Evolutionary conservation across 2,888 invertebrate genomes (phyloP).

Genomic region (Mystacides longicornis): DNA sequence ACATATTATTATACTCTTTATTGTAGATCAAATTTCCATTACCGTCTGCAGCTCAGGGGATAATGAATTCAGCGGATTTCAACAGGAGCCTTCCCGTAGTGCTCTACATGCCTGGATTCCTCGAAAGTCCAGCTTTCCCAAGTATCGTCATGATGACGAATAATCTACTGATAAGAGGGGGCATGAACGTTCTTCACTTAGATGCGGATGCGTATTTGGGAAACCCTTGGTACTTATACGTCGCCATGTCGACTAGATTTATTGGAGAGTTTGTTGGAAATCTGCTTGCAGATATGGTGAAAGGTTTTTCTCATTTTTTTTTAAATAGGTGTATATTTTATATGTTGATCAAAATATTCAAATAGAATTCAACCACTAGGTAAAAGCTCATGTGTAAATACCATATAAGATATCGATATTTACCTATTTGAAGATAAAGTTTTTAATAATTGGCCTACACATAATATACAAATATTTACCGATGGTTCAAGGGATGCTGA

Average conservation of each 20-base stretch:
- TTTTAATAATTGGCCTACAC: no score
- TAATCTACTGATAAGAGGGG: neutral
- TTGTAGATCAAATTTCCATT: neutral
- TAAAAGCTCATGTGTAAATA: no score
- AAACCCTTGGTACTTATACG: neutral
- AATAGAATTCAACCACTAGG: no score
- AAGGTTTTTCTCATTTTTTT: neutral
- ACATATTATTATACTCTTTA: neutral
- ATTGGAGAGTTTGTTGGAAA: slow-evolving; percentile 5
- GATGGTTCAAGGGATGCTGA: no score
- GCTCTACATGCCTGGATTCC: slow-evolving; percentile 5
- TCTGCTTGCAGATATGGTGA: neutral
- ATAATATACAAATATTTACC: no score
- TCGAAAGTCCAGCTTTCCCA: neutral
- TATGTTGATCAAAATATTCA: neutral
- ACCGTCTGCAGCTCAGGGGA: neutral
- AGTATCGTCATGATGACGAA: neutral
- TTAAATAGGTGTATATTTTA: neutral
- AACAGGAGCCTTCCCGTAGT: neutral
- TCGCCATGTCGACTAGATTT: neutral
- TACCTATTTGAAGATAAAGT: no score
- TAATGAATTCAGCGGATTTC: neutral
- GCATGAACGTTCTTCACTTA: slow-evolving; percentile 3
- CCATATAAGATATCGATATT: no score
- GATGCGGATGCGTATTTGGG: neutral